These are phyloP conservation scores for Hermaeophaga mercurialis DNA, from an alignment of 2,888 invertebrate species.

Conservation along the genomic window DNA sequence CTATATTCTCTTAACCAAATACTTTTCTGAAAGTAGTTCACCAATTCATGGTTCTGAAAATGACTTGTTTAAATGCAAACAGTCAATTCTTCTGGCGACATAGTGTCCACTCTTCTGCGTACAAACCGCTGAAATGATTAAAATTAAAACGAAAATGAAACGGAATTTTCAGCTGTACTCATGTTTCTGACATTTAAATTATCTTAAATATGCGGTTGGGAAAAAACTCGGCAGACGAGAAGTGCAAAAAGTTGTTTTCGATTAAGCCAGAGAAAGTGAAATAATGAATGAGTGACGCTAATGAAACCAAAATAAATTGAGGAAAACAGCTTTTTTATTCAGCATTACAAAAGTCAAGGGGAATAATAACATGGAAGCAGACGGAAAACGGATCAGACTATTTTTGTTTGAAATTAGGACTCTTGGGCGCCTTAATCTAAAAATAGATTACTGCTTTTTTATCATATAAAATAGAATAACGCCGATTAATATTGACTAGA, in stretches of 20 bases:
- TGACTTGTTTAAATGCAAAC: background rate
- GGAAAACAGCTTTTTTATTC: slow-evolving; percentile 8
- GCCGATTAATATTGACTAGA: no score
- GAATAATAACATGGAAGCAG: slow-evolving; percentile 19
- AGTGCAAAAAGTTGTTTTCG: slow-evolving; percentile 32
- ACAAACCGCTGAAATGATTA: background rate
- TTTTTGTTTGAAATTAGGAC: no score
- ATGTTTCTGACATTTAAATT: slow-evolving; percentile 16
- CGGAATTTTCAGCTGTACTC: background rate
- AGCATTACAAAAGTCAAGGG: slow-evolving; percentile 26
- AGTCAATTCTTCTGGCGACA: background rate
- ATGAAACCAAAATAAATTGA: slow-evolving; percentile 22
- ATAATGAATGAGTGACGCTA: slow-evolving; percentile 24
- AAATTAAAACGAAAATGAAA: background rate
- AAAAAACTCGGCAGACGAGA: slow-evolving; percentile 12
- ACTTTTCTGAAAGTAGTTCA: background rate
- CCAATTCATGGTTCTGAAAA: background rate
- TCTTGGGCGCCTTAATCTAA: no score
- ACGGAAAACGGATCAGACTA: background rate
- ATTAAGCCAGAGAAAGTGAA: slow-evolving; percentile 22
- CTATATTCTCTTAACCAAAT: background rate
- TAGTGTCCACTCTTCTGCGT: background rate
- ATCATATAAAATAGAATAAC: no score
- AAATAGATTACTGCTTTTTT: no score
- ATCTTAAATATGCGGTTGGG: slow-evolving; percentile 9